phyloP scores from a whole-genome alignment of 2,797 vertebrate species.

The Halcyon chelicuti region DNA sequence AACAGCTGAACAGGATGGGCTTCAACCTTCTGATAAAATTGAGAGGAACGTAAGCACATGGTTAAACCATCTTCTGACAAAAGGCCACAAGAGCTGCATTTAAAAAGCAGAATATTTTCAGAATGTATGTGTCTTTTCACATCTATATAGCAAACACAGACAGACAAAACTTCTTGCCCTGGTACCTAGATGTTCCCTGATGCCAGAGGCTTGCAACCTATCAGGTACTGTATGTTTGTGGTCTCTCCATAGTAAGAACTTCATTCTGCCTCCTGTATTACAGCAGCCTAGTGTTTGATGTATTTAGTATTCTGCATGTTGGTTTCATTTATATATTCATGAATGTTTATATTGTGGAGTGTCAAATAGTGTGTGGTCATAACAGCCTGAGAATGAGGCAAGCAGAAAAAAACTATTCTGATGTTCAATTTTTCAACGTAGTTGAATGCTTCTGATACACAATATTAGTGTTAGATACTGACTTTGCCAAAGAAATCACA shows the following conservation, averaged over 20 bases:
- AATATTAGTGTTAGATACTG: neutral
- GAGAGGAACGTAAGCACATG: neutral
- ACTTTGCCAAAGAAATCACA: neutral
- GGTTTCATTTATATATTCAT: neutral
- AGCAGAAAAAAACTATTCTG: neutral
- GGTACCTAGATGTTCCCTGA: neutral
- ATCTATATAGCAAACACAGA: neutral
- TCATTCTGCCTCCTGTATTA: neutral
- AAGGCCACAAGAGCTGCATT: fast-evolving
- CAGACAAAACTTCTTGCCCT: neutral
- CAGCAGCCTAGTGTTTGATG: neutral
- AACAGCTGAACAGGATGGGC: neutral
- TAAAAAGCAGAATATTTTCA: neutral
- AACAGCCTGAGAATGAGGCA: neutral
- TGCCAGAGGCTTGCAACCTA: neutral
- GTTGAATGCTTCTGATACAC: neutral
- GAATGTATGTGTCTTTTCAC: fast-evolving
- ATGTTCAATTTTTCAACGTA: neutral
- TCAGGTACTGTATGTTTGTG: neutral
- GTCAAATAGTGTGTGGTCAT: neutral
- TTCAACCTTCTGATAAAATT: neutral
- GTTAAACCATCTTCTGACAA: neutral
- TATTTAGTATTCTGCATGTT: neutral
- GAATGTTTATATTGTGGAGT: neutral
- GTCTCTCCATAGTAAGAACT: neutral